A percentile compares a stretch with the other conserved stretches of the same genome.
These are phyloP conservation scores for Vandiemenella viatica DNA, from an alignment of 2,888 invertebrate genomes.

Conservation along the genomic window DNA sequence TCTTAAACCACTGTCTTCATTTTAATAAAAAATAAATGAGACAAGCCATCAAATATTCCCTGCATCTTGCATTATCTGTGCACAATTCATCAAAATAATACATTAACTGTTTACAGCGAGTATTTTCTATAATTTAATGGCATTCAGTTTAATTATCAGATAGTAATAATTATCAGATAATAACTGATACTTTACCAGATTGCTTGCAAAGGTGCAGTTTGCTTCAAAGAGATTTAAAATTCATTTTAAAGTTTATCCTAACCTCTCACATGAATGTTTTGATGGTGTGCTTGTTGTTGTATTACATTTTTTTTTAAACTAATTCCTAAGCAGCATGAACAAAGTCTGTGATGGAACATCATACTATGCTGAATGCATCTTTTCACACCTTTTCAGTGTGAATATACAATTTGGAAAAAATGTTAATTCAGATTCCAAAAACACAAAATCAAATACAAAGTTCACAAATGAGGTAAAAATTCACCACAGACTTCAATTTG, in stretches of 20 bases:
- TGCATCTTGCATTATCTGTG: slow-evolving; percentile 14
- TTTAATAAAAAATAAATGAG: too few species aligned
- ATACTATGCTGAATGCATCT: too few species aligned
- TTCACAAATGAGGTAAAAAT: too few species aligned
- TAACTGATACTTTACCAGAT: slow-evolving; percentile 14
- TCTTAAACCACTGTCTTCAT: too few species aligned
- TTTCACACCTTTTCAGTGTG: too few species aligned
- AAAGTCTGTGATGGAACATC: too few species aligned
- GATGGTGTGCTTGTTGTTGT: neutral
- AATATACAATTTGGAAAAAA: too few species aligned
- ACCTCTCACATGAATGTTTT: slow-evolving; percentile 3
- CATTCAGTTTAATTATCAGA: neutral
- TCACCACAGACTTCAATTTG: too few species aligned
- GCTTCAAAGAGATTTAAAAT: slow-evolving; percentile 26
- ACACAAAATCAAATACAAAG: too few species aligned
- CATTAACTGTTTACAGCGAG: slow-evolving; percentile 5
- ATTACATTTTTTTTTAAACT: neutral
- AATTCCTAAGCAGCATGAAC: too few species aligned
- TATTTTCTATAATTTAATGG: slow-evolving; percentile 5
- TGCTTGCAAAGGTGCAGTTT: slow-evolving; percentile 34
- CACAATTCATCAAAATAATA: slow-evolving; percentile 7
- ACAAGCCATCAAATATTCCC: too few species aligned
- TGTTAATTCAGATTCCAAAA: too few species aligned
- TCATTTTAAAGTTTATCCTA: slow-evolving; percentile 13
- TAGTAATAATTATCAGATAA: slow-evolving; percentile 9